phyloP scores from a whole-genome alignment of 1,140 invertebrate species.

The Nephila pilipes region DNA sequence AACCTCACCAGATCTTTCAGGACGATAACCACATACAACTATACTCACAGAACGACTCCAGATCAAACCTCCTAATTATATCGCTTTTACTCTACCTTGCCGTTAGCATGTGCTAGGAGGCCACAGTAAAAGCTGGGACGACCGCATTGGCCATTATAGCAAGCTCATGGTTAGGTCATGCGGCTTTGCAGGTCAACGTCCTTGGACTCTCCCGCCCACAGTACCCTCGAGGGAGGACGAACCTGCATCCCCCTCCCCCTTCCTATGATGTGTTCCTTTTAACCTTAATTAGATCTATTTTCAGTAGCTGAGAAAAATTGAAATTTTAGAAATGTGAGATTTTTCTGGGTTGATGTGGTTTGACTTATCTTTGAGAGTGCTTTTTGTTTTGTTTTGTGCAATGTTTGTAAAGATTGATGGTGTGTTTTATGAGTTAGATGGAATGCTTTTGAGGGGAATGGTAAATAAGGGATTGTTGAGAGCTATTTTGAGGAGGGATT shows the following conservation, averaged over 20 bases:
- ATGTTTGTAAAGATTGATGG: neutral
- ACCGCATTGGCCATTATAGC: conserved; percentile 26
- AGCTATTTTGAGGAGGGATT: neutral
- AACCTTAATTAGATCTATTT: conserved; percentile 41
- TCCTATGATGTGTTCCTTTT: neutral
- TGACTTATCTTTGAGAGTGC: neutral
- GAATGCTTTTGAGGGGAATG: neutral
- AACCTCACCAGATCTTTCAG: too few species aligned
- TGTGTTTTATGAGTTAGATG: neutral
- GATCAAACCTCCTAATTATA: neutral
- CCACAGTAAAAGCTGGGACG: neutral
- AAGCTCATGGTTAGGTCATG: conserved; percentile 42
- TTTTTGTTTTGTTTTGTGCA: neutral
- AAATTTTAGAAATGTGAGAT: neutral
- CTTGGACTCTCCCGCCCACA: conserved; percentile 61
- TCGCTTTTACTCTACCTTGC: neutral
- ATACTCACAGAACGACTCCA: neutral
- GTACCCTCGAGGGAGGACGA: conserved; percentile 53
- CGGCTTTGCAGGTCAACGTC: conserved; percentile 63
- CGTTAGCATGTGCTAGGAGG: neutral
- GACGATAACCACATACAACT: too few species aligned
- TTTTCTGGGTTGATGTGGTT: neutral
- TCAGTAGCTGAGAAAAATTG: neutral
- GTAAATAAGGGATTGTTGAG: neutral
- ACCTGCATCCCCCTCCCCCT: neutral